Conservation (phyloP, 2,113 vertebrate species). For the Marcusenius ussheri region DNA sequence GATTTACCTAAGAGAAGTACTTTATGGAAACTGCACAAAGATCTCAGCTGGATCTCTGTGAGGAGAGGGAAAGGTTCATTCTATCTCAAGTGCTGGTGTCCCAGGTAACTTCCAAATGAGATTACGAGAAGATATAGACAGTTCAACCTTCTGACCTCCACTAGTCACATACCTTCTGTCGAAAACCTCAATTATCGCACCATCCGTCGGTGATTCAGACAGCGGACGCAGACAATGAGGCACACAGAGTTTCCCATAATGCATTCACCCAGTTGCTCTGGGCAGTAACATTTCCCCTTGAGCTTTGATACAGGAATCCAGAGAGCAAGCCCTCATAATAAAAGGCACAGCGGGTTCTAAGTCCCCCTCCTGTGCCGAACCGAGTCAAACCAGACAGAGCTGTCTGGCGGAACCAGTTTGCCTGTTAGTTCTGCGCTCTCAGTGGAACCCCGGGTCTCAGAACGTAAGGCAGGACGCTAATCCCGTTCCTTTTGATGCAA, state of each 20-base stretch:
- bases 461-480: neutral
- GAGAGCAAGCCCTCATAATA: neutral
- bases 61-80: neutral
- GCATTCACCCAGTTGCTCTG: neutral
- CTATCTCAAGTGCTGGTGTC: neutral
- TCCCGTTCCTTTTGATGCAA: neutral
- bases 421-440: neutral
- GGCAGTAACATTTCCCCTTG: neutral
- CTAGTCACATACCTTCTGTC: neutral
- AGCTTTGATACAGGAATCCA: neutral
- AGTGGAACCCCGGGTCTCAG: neutral
- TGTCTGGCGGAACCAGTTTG: neutral
- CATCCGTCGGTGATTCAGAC: neutral
- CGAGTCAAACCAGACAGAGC: neutral
- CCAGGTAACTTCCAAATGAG: neutral
- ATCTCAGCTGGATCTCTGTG: neutral
- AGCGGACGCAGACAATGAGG: neutral
- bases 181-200: neutral
- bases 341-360: neutral
- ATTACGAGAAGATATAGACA: neutral
- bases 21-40: neutral
- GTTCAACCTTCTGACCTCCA: neutral
- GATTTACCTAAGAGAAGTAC: neutral
- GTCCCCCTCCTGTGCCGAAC: neutral
- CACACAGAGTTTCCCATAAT: neutral